Base-by-base conservation (phyloP, 2,113 vertebrate genomes). In the Alaudala cheleensis region DNA sequence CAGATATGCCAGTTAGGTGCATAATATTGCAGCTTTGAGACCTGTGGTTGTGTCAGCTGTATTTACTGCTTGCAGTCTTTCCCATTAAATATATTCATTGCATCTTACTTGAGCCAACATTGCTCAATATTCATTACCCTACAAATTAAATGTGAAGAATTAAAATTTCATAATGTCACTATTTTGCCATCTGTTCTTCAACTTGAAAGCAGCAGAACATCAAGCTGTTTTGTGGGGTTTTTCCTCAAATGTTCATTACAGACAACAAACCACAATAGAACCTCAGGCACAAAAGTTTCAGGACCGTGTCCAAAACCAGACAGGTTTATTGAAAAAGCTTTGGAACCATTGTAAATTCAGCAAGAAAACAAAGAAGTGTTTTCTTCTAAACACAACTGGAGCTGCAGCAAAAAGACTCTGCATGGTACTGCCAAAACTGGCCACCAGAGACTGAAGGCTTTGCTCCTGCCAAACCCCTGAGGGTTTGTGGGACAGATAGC, bases 61-160 rank as follows among this genome's bases (percentile, higher is more conserved):
- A 61, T 70, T 87, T 91, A 69, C 22, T 58, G 22, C 26, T 74
- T 47, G 28, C 28, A 72, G 24, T n/a, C 89, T 73, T 92, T 77
- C 39, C 60, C 3, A 1, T 54, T 74, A 71, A 88, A 24, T 51
- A 71, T 67, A 82, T 66, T 87, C 81, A 54, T 67, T 80, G 62
- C 57, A 72, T 69, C 42, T 85, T 87, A 45, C 45, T 81, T 5
- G 2, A 91, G 87, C 66, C 84, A 94, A 70, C 34, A 7, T 14
- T 85, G 62, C 39, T 91, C 70, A 73, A 25, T 92, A 92, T 85
- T 93, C 58, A 90, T 88, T 82, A 87, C 42, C 25, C 51, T 87
- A 86, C 34, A 90, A 95, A 95, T 90, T 85, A 95, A 95, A 92
- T 77, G 47, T 72, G 81, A 79, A 88, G 58, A 95, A 95, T 86